phyloP scores from a whole-genome alignment of 2,113 vertebrate species.

The Rhipidura dahli region DNA sequence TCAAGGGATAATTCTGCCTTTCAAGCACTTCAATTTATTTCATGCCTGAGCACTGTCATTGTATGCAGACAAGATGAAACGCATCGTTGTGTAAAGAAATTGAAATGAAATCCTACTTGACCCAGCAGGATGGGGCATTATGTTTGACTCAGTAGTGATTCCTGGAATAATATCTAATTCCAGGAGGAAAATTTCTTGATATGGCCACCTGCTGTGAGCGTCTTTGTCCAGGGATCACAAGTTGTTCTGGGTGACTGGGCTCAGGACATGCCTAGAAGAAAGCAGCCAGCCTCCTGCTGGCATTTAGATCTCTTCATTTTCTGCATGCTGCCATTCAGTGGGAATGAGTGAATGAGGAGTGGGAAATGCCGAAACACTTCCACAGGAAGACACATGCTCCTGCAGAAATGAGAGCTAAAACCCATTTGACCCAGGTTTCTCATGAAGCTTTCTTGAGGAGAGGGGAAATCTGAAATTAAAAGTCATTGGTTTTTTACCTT shows the following conservation, averaged over 20 bases:
- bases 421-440: constrained; percentile 64
- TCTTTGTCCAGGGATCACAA: constrained; percentile 96
- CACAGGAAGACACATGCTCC: constrained; percentile 40
- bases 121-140: constrained; percentile 92
- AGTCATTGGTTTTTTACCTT: constrained; percentile 39
- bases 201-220: constrained; percentile 87
- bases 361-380: constrained; percentile 55
- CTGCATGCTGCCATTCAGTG: constrained; percentile 79
- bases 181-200: constrained; percentile 91
- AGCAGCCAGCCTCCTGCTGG: constrained; percentile 88
- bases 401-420: constrained; percentile 61
- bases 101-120: constrained; percentile 97
- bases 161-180: constrained; percentile 96
- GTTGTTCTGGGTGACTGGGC: constrained; percentile 95
- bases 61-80: constrained; percentile 91
- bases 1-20: constrained; percentile 92
- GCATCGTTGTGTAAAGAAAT: constrained; percentile 95
- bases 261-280: constrained; percentile 87
- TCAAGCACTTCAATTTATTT: constrained; percentile 95
- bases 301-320: constrained; percentile 98
- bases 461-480: neutral
- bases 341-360: constrained; percentile 67
- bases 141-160: constrained; percentile 93
- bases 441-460: neutral
- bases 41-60: constrained; percentile 88